A percentile compares a stretch with the other conserved stretches of the same genome.
Conservation (phyloP, 2,888 invertebrate genomes). For the Ophion costatus region DNA sequence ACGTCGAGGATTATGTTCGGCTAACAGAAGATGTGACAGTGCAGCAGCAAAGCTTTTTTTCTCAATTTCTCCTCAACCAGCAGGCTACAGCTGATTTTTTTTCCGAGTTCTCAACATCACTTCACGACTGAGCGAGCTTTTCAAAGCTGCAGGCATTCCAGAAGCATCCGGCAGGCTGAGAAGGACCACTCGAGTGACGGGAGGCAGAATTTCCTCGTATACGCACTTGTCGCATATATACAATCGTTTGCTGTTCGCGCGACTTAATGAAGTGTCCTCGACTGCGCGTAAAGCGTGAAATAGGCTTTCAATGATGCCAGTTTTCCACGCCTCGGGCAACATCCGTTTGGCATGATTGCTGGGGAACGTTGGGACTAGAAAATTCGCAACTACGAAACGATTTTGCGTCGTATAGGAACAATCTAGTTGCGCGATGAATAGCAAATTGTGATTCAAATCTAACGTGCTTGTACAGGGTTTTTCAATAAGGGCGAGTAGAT, state of each 20-base stretch:
- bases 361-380: no score
- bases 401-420: no score
- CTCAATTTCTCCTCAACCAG: slow-evolving; percentile 5
- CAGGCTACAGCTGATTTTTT: neutral
- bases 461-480: no score
- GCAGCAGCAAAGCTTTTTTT: neutral
- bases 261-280: slow-evolving; percentile 52
- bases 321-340: slow-evolving; percentile 33
- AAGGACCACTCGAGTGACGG: slow-evolving; percentile 40
- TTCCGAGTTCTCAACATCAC: neutral
- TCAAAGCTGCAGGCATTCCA: slow-evolving; percentile 23
- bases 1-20: slow-evolving; percentile 11
- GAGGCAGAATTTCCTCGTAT: slow-evolving; percentile 37
- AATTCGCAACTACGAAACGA: no score
- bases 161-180: slow-evolving; percentile 7
- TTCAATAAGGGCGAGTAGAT: no score
- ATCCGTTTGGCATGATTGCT: slow-evolving; percentile 13
- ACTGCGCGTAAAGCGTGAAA: slow-evolving; percentile 25
- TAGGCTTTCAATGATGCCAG: slow-evolving; percentile 44
- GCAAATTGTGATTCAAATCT: no score
- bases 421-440: no score
- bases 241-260: slow-evolving; percentile 28
- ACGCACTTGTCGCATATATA: slow-evolving; percentile 6
- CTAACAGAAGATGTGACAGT: neutral
- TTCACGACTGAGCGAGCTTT: slow-evolving; percentile 26